These are phyloP conservation scores for Molorchus minor DNA, from an alignment of 2,888 invertebrate genomes.

Conservation along the genomic window DNA sequence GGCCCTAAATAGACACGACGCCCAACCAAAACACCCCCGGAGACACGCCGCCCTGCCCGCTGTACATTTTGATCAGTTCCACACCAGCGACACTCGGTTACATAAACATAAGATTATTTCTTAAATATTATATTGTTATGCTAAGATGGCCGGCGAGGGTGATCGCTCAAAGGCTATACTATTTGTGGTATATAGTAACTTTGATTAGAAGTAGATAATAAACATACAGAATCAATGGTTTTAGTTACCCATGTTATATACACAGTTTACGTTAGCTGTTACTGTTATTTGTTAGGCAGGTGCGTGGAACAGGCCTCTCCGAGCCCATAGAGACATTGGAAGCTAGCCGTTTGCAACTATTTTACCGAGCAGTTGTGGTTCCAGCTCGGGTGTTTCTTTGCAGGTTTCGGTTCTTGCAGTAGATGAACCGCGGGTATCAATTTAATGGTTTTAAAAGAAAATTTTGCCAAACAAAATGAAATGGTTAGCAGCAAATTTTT, in stretches of 20 bases:
- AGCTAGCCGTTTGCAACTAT: conserved; percentile 36
- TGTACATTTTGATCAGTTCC: conserved; percentile 55
- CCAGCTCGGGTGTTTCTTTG: too few species aligned
- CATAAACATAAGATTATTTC: conserved; percentile 64
- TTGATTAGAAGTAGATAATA: conserved; percentile 65
- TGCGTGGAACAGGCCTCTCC: conserved; percentile 41
- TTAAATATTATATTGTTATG: conserved; percentile 65
- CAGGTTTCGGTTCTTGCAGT: too few species aligned
- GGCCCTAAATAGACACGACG: conserved; percentile 89
- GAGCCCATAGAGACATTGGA: conserved; percentile 39
- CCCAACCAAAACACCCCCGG: conserved; percentile 70
- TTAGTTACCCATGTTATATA: conserved; percentile 63
- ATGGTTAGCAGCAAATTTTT: too few species aligned
- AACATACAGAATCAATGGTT: conserved; percentile 64
- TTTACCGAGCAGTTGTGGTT: conserved; percentile 18
- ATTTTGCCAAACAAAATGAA: too few species aligned
- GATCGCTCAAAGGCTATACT: conserved; percentile 57
- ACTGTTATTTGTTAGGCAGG: conserved; percentile 62
- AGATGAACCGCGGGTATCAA: too few species aligned
- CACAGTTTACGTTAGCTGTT: conserved; percentile 63
- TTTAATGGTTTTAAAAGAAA: too few species aligned
- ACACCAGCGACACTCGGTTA: conserved; percentile 66
- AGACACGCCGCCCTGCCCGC: conserved; percentile 58
- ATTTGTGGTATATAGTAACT: conserved; percentile 66
- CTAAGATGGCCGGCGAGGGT: conserved; percentile 61